Base-by-base conservation (phyloP, 2,113 vertebrate species). In the Tretioscincus oriximinensis region DNA sequence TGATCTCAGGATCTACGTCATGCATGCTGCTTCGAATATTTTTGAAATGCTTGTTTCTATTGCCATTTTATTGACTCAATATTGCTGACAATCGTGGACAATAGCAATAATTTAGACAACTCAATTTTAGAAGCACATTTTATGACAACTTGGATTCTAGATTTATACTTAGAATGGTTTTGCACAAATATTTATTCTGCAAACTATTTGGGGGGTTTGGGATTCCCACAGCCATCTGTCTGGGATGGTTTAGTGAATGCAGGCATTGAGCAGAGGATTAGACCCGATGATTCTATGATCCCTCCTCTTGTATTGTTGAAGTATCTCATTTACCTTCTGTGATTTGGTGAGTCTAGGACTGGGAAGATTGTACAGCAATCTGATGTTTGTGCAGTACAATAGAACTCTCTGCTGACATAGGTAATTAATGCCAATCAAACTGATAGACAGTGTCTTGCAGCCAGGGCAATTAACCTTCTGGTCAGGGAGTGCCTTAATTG, bases 371-470 rank as follows among this genome's bases (percentile, higher is more conserved):
- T 20, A 31, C 14, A 64, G 73, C 66, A 71, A 51, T 47, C 24
- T 63, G 35, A 78, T 47, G 31, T 24, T 78, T 66, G 29, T 64
- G 51, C 0, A 4, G 10, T 21, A 74, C 54, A 51, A 74, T 41
- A 77, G 21, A 69, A 81, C 65, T 70, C 67, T 81, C 73, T 35
- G 31, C 26, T 76, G 65, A 63, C 65, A 81, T n/a, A 63, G 65
- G 26, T 76, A 81, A 81, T 81, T 81, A 70, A 81, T 81, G 73
- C 73, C 80, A 76, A 76, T 81, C 80, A 81, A 81, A 81, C 47
- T 76, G 80, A 81, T 28, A 70, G 80, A 35, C 66, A 69, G 35
- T 76, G 65, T 81, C 80, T 76, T 76, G 31, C 26, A 81, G 76
- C 73, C 65, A 76, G n/a, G n/a, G 66, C 66, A 76, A 81, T 68